Evolutionary conservation across 2,888 invertebrate species (phyloP).

Genomic region (Cephus pulcher): DNA sequence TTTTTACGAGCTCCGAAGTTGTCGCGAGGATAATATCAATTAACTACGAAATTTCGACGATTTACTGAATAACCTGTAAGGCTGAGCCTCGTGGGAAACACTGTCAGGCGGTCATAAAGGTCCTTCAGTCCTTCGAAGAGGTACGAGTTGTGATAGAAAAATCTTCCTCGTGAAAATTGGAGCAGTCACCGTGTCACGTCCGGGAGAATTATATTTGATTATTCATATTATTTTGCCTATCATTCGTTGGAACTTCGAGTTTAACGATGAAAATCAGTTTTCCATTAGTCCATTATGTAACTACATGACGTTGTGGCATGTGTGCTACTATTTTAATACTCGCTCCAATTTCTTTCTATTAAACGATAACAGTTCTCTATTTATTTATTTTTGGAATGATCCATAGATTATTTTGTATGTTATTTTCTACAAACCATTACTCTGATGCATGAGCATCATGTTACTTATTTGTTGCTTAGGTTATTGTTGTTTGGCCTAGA

Average conservation of each 20-base stretch:
- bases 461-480: background rate
- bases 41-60: background rate
- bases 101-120: background rate
- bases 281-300: background rate
- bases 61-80: background rate
- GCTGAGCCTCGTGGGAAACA: background rate
- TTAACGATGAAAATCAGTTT: background rate
- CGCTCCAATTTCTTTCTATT: background rate
- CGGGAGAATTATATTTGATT: background rate
- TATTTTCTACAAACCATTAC: background rate
- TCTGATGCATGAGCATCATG: background rate
- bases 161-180: slow-evolving; percentile 23
- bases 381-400: background rate
- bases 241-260: background rate
- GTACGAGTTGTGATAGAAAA: slow-evolving; percentile 28
- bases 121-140: slow-evolving; percentile 21
- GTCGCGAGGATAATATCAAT: background rate
- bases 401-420: background rate
- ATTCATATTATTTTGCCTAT: background rate
- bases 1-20: slow-evolving; percentile 34
- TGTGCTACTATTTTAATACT: background rate
- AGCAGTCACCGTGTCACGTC: background rate
- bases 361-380: background rate
- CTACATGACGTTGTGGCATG: background rate
- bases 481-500: background rate